phyloP scores from a whole-genome alignment of 2,113 vertebrate species.

The Rhizomys pruinosus region DNA sequence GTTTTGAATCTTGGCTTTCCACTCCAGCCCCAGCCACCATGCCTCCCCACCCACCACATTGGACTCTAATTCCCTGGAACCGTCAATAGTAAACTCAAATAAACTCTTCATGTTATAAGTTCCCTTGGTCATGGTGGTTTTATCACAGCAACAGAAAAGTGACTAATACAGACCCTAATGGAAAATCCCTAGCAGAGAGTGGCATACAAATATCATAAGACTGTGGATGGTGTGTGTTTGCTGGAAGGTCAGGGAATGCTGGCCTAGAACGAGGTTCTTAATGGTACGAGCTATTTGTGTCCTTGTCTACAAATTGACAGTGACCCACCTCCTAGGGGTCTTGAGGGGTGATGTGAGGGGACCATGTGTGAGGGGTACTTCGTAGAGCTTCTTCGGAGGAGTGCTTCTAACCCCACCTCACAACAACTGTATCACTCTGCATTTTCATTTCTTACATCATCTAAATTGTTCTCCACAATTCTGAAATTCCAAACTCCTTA shows the following conservation, averaged over 20 bases:
- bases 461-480: neutral
- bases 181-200: neutral
- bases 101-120: too few relatives aligned
- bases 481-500: neutral
- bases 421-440: neutral
- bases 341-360: neutral
- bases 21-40: too few relatives aligned
- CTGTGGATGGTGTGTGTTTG: neutral
- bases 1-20: neutral
- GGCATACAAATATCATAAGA: neutral
- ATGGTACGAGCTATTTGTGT: neutral
- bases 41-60: too few relatives aligned
- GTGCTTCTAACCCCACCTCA: too few relatives aligned
- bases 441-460: neutral
- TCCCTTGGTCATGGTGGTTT: too few relatives aligned
- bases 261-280: neutral
- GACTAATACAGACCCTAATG: neutral
- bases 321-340: neutral
- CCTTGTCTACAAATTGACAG: neutral
- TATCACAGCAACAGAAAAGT: too few relatives aligned
- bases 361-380: neutral
- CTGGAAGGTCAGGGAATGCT: neutral
- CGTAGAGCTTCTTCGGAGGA: fast-evolving
- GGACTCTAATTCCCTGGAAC: too few relatives aligned
- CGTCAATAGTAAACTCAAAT: too few relatives aligned